Conservation (phyloP, 2,888 invertebrate genomes). For the Sinelater perroti region DNA sequence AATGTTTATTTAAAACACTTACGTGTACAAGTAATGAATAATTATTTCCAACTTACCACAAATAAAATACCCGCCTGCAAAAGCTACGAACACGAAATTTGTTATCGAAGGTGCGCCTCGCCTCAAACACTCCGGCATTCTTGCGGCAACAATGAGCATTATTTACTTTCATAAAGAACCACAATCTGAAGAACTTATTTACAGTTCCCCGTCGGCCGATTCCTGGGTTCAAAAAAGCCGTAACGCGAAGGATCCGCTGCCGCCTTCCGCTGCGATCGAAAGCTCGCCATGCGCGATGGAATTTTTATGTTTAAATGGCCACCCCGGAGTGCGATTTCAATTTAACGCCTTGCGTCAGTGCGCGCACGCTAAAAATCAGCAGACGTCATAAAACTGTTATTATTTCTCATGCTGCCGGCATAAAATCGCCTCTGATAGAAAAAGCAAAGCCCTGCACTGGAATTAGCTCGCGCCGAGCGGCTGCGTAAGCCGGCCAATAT, state of each 20-base stretch:
- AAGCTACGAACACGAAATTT: too few relatives aligned
- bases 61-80: too few relatives aligned
- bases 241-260: too few relatives aligned
- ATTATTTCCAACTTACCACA: too few relatives aligned
- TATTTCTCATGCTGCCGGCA: background rate
- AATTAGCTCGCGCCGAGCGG: too few relatives aligned
- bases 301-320: background rate
- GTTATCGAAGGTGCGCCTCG: background rate
- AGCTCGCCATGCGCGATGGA: too few relatives aligned
- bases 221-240: background rate
- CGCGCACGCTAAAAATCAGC: background rate
- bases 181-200: slow-evolving; percentile 6
- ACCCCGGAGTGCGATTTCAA: background rate
- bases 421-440: slow-evolving; percentile 1
- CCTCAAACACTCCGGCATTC: background rate
- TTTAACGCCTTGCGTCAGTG: background rate
- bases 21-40: too few relatives aligned
- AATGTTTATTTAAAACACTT: too few relatives aligned
- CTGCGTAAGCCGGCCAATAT: slow-evolving; percentile 4
- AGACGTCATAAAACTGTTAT: slow-evolving; percentile 1
- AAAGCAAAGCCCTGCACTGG: slow-evolving; percentile 1
- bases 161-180: background rate
- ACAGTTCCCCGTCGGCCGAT: background rate
- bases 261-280: too few relatives aligned
- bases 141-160: background rate